Conservation (phyloP, 2,797 vertebrate genomes). For the Leucoraja ocellata region DNA sequence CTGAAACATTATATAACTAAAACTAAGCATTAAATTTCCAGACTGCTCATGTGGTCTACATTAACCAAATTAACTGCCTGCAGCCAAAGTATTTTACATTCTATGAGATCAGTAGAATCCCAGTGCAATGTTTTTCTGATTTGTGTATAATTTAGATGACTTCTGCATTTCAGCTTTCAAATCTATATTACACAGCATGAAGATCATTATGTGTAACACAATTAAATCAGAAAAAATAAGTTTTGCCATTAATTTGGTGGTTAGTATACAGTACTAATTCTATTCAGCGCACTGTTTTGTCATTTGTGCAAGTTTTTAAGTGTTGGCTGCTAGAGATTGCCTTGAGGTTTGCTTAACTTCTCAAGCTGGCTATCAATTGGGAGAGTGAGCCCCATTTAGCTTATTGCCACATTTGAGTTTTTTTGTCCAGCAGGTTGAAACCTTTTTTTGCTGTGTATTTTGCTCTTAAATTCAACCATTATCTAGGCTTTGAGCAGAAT, state of each 20-base stretch:
- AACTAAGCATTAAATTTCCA: neutral
- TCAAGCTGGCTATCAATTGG: neutral
- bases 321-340: neutral
- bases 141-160: constrained; percentile 15
- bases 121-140: constrained; percentile 10
- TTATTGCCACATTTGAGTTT: neutral
- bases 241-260: neutral
- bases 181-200: neutral
- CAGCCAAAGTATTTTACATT: neutral
- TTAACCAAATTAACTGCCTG: neutral
- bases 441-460: neutral
- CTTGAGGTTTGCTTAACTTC: neutral
- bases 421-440: neutral
- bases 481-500: neutral
- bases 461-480: neutral
- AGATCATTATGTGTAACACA: neutral
- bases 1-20: neutral
- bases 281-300: neutral
- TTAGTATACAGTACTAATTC: neutral
- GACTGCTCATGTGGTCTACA: neutral
- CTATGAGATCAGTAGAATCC: constrained; percentile 6
- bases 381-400: neutral
- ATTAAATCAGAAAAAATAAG: neutral
- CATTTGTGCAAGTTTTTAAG: neutral
- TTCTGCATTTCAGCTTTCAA: neutral